Conservation (phyloP, 2,113 vertebrate species). For the Rhinolophus sinicus region DNA sequence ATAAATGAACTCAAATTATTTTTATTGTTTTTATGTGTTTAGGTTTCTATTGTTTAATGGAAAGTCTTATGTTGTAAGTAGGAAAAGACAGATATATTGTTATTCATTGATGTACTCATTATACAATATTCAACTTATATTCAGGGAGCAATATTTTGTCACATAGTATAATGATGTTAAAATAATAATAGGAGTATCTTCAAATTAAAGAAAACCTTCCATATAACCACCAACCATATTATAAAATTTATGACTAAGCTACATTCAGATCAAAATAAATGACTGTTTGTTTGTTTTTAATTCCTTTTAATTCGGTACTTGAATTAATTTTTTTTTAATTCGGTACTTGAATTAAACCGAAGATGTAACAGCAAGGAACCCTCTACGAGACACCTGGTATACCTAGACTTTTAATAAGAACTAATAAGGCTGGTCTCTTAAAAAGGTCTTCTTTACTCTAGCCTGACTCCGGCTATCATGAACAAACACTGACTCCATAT, state of each 20-base stretch:
- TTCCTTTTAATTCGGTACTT: not conserved
- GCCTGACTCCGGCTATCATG: not conserved
- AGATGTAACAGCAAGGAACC: not conserved
- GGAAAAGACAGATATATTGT: not conserved
- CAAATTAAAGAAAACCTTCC: not conserved
- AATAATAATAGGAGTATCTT: not conserved
- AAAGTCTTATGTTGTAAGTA: not conserved
- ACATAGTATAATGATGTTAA: not conserved
- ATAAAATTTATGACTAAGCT: not conserved
- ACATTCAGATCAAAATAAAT: conserved; percentile 22
- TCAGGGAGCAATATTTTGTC: not conserved
- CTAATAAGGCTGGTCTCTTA: not conserved
- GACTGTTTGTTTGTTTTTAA: not conserved
- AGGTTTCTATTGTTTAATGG: not conserved
- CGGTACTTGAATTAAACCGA: not conserved
- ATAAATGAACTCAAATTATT: not conserved
- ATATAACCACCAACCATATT: not conserved
- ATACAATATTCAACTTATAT: not conserved
- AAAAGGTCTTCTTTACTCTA: not conserved
- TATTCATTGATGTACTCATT: not conserved
- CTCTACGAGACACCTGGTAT: not conserved
- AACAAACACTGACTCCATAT: not conserved
- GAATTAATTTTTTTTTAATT: not conserved
- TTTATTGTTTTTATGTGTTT: not conserved
- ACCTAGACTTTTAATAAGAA: not conserved